These are phyloP conservation scores for Xiphophorus couchianus DNA, from an alignment of 2,113 vertebrate genomes.

Conservation along the genomic window DNA sequence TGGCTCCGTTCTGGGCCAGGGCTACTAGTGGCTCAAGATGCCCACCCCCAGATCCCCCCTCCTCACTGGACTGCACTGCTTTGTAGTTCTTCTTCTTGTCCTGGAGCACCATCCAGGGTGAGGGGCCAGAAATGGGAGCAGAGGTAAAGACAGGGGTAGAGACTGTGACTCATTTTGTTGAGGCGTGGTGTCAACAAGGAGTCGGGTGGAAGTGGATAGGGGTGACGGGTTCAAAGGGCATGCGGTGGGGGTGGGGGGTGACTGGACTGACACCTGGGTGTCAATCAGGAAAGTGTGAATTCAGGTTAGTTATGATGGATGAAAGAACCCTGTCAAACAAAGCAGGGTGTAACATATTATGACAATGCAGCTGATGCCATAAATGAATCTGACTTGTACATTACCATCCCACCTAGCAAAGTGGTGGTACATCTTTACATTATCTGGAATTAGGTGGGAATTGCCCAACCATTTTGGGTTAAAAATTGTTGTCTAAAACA, in stretches of 20 bases:
- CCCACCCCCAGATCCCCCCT: constrained; percentile 82
- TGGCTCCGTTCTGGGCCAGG: constrained; percentile 92
- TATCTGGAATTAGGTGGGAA: background rate
- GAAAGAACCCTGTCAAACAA: constrained; percentile 28
- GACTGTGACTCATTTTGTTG: constrained; percentile 66
- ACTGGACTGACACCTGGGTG: constrained; percentile 45
- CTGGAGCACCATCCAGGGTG: constrained; percentile 83
- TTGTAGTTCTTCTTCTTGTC: constrained; percentile 94
- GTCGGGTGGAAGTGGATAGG: constrained; percentile 27
- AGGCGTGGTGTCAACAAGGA: constrained; percentile 48
- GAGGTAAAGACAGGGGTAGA: constrained; percentile 70
- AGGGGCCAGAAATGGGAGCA: constrained; percentile 44
- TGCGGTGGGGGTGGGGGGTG: constrained; percentile 1
- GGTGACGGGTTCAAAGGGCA: background rate
- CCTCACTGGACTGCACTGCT: constrained; percentile 90
- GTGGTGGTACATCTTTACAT: background rate
- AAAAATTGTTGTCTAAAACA: background rate
- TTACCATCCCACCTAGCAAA: constrained; percentile 15
- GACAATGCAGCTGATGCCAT: constrained; percentile 58
- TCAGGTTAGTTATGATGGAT: constrained; percentile 45
- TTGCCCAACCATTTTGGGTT: background rate
- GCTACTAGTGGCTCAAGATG: constrained; percentile 88
- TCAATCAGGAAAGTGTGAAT: constrained; percentile 37
- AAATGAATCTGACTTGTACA: constrained; percentile 10
- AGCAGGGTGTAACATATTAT: constrained; percentile 29